Base-by-base conservation (phyloP, 2,113 vertebrate species). In the Dasypus novemcinctus region DNA sequence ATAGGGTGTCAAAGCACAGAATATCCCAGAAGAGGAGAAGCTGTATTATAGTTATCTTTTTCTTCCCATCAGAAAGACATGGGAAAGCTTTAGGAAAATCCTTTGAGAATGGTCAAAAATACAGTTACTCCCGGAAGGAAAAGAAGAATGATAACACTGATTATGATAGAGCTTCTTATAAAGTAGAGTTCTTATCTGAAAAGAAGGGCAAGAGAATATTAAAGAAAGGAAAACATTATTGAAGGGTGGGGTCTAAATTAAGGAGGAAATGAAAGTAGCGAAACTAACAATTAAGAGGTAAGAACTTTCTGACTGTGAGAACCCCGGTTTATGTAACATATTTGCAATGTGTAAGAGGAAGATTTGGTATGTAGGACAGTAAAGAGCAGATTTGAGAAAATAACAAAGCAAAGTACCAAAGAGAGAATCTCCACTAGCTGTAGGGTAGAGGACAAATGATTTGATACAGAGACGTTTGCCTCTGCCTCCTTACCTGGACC, bases 161-260 rank as follows among this genome's bases (percentile, higher is more conserved):
- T 87, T 68, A 36, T 27, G 66, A 93, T 2, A 85, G 11, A 86
- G 29, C 25, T 74, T 59, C 95, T 90, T 68, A 90, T 76, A 75
- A 87, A 31, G 7, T 46, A 68, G 41, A 94, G 52, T 80, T 90
- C 64, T 95, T 86, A 92, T 20, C 66, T 95, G 59, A 96, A 93
- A 61, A 57, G 57, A 86, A 90, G 18, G 27, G 71, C 66, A 81
- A 84, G 46, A 81, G 20, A 85, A 75, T 78, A 57, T 68, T 57
- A 82, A 81, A 79, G 43, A 78, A 92, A 95, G 52, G 72, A 91
- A 91, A 93, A 94, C 49, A 71, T 72, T 41, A 90, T 8, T 54
- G 25, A 81, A 96, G 31, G 33, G 49, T 82, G 3, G n/a, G 33
- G 8, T 29, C 10, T 75, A 94, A 69, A 91, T 21, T n/a, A 75